Evolutionary conservation across 2,113 vertebrate genomes (phyloP).

Genomic region (Macroglossus sobrinus): DNA sequence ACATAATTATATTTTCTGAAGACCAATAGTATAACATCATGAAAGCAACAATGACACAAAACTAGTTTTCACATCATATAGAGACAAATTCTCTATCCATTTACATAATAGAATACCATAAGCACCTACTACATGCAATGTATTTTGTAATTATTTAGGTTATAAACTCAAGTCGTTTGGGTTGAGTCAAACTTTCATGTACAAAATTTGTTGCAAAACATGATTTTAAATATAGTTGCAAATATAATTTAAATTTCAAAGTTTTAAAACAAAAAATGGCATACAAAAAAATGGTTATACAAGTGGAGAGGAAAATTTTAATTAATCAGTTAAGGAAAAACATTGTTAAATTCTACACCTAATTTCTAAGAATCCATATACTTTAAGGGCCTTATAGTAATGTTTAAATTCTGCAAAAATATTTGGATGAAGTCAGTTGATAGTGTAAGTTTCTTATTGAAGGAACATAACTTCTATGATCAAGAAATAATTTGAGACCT

Average conservation of each 20-base stretch:
- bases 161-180: background rate
- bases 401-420: background rate
- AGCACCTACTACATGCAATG: background rate
- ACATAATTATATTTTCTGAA: background rate
- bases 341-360: background rate
- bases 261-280: background rate
- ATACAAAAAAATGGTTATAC: background rate
- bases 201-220: background rate
- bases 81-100: background rate
- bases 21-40: background rate
- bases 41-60: background rate
- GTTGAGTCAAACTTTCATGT: background rate
- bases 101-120: background rate
- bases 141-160: background rate
- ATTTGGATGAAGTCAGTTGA: background rate
- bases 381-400: background rate
- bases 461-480: background rate
- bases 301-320: background rate
- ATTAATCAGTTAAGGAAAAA: background rate
- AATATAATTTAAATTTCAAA: background rate
- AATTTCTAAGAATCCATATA: background rate
- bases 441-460: background rate
- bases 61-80: background rate
- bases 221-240: background rate
- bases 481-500: background rate